Percentiles rank a stretch among this genome's conserved stretches.
Conservation (phyloP, 2,888 invertebrate genomes). For the Dasysyrphus albostriatus region DNA sequence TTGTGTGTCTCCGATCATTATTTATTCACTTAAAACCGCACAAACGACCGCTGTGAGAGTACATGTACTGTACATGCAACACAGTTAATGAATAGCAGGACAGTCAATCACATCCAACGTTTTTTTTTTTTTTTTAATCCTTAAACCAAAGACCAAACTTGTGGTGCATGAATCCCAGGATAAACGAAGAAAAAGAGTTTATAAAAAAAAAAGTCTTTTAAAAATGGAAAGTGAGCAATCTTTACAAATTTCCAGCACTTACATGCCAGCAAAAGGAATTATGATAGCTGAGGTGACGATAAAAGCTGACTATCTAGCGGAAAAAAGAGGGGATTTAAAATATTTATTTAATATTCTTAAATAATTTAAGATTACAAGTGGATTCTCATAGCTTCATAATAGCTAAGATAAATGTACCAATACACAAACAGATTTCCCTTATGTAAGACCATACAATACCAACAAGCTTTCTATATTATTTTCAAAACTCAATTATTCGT, state of each 20-base stretch:
- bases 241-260: conserved; percentile 57
- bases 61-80: background rate
- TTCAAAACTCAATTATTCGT: background rate
- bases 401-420: too few species aligned
- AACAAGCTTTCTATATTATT: background rate
- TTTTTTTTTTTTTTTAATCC: conserved; percentile 39
- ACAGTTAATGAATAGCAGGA: conserved; percentile 66
- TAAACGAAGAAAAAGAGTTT: background rate
- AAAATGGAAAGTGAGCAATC: conserved; percentile 53
- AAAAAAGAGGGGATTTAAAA: too few species aligned
- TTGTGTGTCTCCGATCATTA: conserved; percentile 62
- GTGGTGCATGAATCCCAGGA: conserved; percentile 31
- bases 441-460: background rate
- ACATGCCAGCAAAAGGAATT: conserved; percentile 29
- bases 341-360: too few species aligned
- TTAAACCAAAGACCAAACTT: conserved; percentile 58
- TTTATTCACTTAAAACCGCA: conserved; percentile 67
- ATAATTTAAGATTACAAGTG: too few species aligned
- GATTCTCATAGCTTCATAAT: too few species aligned
- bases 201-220: conserved; percentile 15
- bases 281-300: conserved; percentile 11
- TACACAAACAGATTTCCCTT: too few species aligned
- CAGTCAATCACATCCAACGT: conserved; percentile 58
- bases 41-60: conserved; percentile 12
- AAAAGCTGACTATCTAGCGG: too few species aligned